Evolutionary conservation across 2,888 invertebrate species (phyloP), one percentile per base, ranked within the genome.

Genomic region (Elmis aenea): DNA sequence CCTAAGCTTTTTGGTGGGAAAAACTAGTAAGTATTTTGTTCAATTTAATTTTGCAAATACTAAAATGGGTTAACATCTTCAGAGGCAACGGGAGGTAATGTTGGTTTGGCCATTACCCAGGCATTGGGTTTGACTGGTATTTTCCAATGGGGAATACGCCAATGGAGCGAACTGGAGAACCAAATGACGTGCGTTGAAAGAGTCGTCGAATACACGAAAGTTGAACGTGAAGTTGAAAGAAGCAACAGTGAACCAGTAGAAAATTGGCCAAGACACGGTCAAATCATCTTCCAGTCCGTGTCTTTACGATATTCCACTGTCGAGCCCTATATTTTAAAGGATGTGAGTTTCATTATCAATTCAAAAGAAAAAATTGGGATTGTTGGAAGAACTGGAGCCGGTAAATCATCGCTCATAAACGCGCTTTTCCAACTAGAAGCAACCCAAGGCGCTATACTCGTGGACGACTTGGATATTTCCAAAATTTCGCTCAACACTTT

Each of bases 131-230:
- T 66, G 23, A 59, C 60, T 0, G 61, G 62, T 15, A 80, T 81
- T 77, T 79, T 83, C 64, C 83, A 83, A 59, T 94, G 91, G 90
- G 91, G 90, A 14, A 88, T 94, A 80, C 49, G 58, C 11, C 61
- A 59, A 38, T 64, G 61, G 59, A 61, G 60, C 33, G 61, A 64
- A 40, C 35, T 65, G 22, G 66, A 65, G 60, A 90, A 88, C 57
- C 84, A 82, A 49, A 87, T 90, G 88, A 89, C 86, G 3, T 83
- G 87, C 2, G 93, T 95, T 0, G 95, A 95, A 67, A 76, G 92
- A 63, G 76, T 85, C 2, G 45, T 58, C 1, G 63, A 64, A 41
- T 64, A 62, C 32, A 58, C 52, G 2, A 45, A 46, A 8, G 38
- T 61, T 2, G 51, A 54, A 23, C 48, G 52, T 13, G 59, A 61